Evolutionary conservation across 2,113 vertebrate genomes (phyloP), one percentile per base, ranked within the genome.

Genomic region (Myotis yumanensis): DNA sequence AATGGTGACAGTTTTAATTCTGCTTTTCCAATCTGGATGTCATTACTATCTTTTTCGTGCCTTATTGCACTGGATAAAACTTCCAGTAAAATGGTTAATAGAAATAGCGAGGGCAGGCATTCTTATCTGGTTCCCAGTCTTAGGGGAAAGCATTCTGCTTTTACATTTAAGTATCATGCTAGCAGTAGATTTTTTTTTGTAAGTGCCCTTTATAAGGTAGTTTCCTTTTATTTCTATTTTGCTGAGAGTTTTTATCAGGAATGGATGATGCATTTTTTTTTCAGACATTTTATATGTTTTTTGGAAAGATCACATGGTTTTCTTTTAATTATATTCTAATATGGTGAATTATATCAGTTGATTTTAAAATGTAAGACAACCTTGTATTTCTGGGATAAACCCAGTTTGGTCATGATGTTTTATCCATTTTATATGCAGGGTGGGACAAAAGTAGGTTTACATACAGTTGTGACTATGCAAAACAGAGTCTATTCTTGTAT

Each of bases 11-110:
- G n/a, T 64, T 72, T 79, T 71, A 35, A 18, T 52, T 86, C 54
- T 90, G 85, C 30, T 40, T 68, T 79, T 66, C 43, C n/a, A 66
- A 66, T 66, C 11, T 69, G 37, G 17, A 23, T 40, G 37, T 17
- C 23, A 40, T 87, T 68, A 51, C 22, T 77, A 22, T 94, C 48
- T 84, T 94, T 94, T 85, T 76, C 30, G 83, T 76, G 46, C 32
- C 72, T 76, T 89, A 46, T 62, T 76, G 15, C 54, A 64, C 43
- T 89, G 22, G 22, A 51, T 84, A 84, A 82, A 20, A 20, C 59
- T 71, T 68, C 7, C n/a, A 64, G 35, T 51, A 51, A 73, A 82
- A 52, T 72, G 73, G 40, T 79, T 51, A 86, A 17, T 43, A 72
- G 28, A 86, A n/a, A 69, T 72, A 16, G 14, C 32, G 20, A 83